Evolutionary conservation across 2,113 vertebrate species (phyloP).

Genomic region (Rousettus leschenaultii): DNA sequence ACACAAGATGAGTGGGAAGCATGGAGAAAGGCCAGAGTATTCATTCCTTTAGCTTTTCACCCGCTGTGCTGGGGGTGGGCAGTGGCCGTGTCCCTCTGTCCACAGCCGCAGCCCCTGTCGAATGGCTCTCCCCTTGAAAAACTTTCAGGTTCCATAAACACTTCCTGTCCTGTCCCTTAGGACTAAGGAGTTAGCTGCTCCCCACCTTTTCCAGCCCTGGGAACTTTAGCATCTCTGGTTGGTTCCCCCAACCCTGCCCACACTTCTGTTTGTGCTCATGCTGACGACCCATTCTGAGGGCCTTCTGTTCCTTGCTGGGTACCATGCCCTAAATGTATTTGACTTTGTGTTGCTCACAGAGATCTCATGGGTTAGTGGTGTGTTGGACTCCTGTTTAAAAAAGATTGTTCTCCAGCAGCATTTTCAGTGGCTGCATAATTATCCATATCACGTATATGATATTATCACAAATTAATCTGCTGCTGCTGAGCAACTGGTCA

Average conservation of each 20-base stretch:
- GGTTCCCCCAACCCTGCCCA: neutral
- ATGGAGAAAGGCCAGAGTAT: neutral
- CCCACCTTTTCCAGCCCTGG: neutral
- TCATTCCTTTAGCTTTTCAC: neutral
- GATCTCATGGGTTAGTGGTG: neutral
- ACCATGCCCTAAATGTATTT: accelerated
- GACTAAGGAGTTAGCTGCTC: neutral
- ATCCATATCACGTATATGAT: accelerated
- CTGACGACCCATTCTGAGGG: no score
- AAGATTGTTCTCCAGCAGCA: no score
- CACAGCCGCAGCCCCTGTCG: neutral
- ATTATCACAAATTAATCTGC: neutral
- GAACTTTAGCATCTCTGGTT: neutral
- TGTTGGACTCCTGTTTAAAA: neutral
- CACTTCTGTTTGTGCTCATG: neutral
- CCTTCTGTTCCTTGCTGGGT: neutral
- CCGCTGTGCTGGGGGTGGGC: neutral
- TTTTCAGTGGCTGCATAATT: neutral
- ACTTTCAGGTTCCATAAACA: neutral
- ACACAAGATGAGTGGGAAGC: neutral
- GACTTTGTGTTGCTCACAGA: neutral
- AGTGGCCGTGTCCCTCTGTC: neutral
- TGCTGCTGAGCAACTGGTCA: neutral
- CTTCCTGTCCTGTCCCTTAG: neutral
- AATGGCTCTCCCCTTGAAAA: neutral